A percentile compares a stretch with the other conserved stretches of the same genome.
phyloP scores from a whole-genome alignment of 2,797 vertebrate species.

The Artibeus lituratus region DNA sequence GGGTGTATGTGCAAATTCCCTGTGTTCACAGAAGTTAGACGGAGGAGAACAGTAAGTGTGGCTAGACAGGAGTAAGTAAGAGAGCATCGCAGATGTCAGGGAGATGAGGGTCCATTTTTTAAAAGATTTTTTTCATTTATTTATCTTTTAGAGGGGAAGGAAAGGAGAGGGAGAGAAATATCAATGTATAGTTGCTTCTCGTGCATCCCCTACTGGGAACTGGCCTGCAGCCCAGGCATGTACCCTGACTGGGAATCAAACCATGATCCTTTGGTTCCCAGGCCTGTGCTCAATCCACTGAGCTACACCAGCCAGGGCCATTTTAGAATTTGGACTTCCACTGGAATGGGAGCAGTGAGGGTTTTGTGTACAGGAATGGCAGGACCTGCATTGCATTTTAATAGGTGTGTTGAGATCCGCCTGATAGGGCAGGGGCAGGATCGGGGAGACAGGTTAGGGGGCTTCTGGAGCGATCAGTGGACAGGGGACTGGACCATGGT shows the following conservation, averaged over 20 bases:
- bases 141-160: too few relatives aligned
- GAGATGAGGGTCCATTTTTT: neutral
- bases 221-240: too few relatives aligned
- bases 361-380: neutral
- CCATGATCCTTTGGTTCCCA: too few relatives aligned
- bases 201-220: too few relatives aligned
- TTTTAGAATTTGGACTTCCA: neutral
- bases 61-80: neutral
- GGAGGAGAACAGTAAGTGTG: neutral
- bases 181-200: too few relatives aligned
- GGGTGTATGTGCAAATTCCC: neutral
- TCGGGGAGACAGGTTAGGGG: too few relatives aligned
- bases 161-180: too few relatives aligned
- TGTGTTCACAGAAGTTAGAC: neutral
- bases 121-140: too few relatives aligned
- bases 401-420: neutral
- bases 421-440: neutral
- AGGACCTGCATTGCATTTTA: neutral
- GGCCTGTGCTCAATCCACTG: too few relatives aligned
- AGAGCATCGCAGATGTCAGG: neutral
- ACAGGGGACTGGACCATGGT: fast-evolving
- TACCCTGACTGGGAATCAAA: too few relatives aligned
- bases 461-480: neutral
- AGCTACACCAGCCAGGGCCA: too few relatives aligned
- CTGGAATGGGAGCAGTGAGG: neutral